Evolutionary conservation across 2,888 invertebrate species (phyloP).

Genomic region (Oxyscelio sp.): DNA sequence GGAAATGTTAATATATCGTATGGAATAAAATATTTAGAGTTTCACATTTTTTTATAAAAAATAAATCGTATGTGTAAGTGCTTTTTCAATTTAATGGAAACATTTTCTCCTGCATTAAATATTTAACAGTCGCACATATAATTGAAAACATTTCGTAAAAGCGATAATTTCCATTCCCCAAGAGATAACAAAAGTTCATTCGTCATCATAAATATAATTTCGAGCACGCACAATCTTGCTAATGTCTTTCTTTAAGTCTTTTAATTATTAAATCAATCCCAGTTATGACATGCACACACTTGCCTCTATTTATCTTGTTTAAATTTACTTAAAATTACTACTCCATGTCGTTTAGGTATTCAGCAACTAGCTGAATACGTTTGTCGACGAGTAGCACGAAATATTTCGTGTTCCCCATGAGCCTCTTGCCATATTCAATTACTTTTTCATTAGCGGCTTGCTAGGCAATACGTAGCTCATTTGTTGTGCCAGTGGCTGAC

Average conservation of each 20-base stretch:
- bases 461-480: slow-evolving; percentile 57
- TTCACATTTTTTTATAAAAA: no score
- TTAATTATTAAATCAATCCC: slow-evolving; percentile 46
- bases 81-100: no score
- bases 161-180: no score
- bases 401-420: slow-evolving; percentile 50
- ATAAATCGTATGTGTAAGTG: no score
- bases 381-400: slow-evolving; percentile 35
- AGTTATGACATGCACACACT: slow-evolving; percentile 33
- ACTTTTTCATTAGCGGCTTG: slow-evolving; percentile 67
- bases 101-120: no score
- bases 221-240: not conserved
- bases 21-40: no score
- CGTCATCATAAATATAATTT: no score
- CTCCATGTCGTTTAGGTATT: slow-evolving; percentile 7
- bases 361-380: slow-evolving; percentile 18
- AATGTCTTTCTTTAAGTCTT: slow-evolving; percentile 21
- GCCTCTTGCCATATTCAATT: slow-evolving; percentile 55
- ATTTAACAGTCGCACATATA: no score
- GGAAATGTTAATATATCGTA: no score
- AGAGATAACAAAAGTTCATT: no score
- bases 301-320: slow-evolving; percentile 36
- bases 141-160: no score
- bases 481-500: slow-evolving; percentile 54
- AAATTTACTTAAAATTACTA: slow-evolving; percentile 55